Base-by-base conservation (phyloP, 2,797 vertebrate genomes). In the Typhlichthys subterraneus region DNA sequence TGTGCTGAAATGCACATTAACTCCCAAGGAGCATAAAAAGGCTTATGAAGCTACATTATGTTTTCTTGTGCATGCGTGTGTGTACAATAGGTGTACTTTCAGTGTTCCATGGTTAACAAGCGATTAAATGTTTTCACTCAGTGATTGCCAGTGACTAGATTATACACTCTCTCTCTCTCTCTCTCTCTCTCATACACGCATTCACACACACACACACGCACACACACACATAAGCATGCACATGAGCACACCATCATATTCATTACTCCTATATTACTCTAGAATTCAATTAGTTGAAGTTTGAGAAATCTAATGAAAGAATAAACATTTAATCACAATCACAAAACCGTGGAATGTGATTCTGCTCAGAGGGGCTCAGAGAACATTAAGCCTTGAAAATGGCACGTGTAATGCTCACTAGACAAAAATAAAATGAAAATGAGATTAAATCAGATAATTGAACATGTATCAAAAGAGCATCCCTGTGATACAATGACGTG, bases 1-100 rank as follows among this genome's bases (percentile, higher is more conserved):
- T 70, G 59, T 48, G 53, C 72, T 77, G 65, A 76, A 60, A 84
- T 67, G 72, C 61, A 66, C 67, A 80, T 75, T 73, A 70, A 65
- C 69, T 62, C 76, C 75, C 61, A 46, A 61, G 72, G 53, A 60
- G 60, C 73, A 61, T 80, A 63, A 77, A 77, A 70, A 72, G 70
- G 51, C 5, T 15, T 61, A 65, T 55, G 56, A 63, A 71, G 53
- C 4, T 23, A 14, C 17, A 10, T 31, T 42, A n/a, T 42, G 59
- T 52, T 51, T 46, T 23, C 17, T 45, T 54, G 42, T 53, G 57
- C 19, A 13, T 2, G 12, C 19, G 42, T 62, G 58, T 17, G 23
- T 23, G 45, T 59, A 33, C 11, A 8, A 17, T 42, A 15, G 33
- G 48, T 51, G 14, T 51, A 48, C 45, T 46, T 59, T 73, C 15